These are phyloP conservation scores for Trachelus iudaicus DNA, from an alignment of 2,888 invertebrate genomes.

Conservation along the genomic window DNA sequence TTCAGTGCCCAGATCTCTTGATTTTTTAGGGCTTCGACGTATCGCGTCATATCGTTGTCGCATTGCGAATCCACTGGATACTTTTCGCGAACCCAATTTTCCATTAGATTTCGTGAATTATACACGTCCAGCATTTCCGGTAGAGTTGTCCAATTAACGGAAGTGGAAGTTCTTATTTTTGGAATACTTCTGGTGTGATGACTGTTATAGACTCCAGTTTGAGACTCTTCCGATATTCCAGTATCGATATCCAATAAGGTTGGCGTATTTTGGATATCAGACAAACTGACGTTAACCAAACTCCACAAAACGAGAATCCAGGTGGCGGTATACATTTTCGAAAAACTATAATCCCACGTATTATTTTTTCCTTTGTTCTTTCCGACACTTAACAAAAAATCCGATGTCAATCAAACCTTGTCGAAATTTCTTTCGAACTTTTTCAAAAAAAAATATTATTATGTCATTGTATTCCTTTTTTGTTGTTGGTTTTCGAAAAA, in stretches of 20 bases:
- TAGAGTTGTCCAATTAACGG: constrained; percentile 53
- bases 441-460: not conserved
- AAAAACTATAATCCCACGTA: not conserved
- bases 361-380: not conserved
- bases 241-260: constrained; percentile 1
- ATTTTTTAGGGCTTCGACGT: constrained; percentile 50
- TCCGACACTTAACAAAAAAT: not conserved
- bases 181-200: constrained; percentile 46
- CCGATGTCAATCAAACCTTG: not conserved
- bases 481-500: not conserved
- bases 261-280: not conserved
- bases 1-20: constrained; percentile 61
- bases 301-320: not conserved
- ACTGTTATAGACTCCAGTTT: constrained; percentile 19
- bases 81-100: constrained; percentile 68
- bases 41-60: constrained; percentile 53
- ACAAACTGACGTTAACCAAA: not conserved
- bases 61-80: constrained; percentile 46
- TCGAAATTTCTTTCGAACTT: not conserved
- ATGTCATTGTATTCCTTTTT: not conserved
- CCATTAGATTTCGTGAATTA: constrained; percentile 47
- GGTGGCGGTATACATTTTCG: not conserved
- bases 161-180: constrained; percentile 11
- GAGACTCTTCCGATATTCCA: constrained; percentile 1
- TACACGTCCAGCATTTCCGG: constrained; percentile 55